Evolutionary conservation across 2,113 vertebrate species (phyloP), one percentile per base, ranked within the genome.

Genomic region (Eulemur rufifrons): DNA sequence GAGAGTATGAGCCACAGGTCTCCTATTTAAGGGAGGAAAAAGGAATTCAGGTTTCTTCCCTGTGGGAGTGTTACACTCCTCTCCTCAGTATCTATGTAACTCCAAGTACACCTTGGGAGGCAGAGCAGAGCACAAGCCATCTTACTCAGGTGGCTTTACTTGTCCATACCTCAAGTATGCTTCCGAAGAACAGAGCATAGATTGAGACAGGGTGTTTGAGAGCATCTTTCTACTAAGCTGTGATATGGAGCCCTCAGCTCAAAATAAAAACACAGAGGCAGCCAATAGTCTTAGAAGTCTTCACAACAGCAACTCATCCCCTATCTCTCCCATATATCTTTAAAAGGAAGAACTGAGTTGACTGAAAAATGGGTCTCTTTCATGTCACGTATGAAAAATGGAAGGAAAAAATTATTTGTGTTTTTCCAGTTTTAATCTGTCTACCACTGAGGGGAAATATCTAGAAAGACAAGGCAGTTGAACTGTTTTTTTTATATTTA

Each of bases 401-500:
- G 63, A 68, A 42, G 8, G 8, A 42, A 94, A 66, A 66, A 12
- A 59, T 66, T 39, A 63, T 45, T 88, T 68, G 18, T 14, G 27
- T 39, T 82, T 94, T 92, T 92, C 8, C 20, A 39, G 8, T 88
- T 95, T 87, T 89, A 76, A 71, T 85, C 47, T 94, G 20, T 83
- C 37, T 80, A 39, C 39, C 13, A 59, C 13, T 89, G 69, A 15
- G 34, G 27, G 52, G 6, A 86, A 90, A 73, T 86, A 20, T 71
- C 86, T 92, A 52, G 89, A 73, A 78, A 94, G 34, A 71, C 34
- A 80, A 81, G 42, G 9, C 32, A 73, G 45, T 37, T 90, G 6
- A 23, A 56, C 6, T 74, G 25, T 27, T 20, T 69, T 96, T 39
- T n/a, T 97, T 92, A 83, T 94, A 88, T 94, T 95, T 95, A 89